Evolutionary conservation across 2,113 vertebrate genomes (phyloP).

Genomic region (Morone chrysops): DNA sequence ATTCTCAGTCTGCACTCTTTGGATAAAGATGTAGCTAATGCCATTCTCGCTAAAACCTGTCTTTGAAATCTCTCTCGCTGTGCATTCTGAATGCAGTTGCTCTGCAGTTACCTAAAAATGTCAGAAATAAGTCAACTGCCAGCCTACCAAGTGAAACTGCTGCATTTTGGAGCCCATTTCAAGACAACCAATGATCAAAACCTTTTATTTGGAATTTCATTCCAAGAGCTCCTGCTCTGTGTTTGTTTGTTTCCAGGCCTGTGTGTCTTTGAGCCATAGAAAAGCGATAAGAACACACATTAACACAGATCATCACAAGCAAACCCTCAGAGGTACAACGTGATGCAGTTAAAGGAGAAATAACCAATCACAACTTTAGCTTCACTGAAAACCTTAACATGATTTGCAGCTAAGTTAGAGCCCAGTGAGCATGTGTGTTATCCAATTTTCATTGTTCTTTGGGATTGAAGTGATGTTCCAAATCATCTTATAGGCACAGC

Average conservation of each 20-base stretch:
- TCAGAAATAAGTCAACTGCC: slow-evolving; percentile 20
- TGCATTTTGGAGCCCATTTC: slow-evolving; percentile 26
- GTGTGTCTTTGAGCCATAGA: slow-evolving; percentile 74
- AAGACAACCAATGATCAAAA: slow-evolving; percentile 51
- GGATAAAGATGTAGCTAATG: slow-evolving; percentile 25
- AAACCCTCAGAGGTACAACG: slow-evolving; percentile 81
- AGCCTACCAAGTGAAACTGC: neutral
- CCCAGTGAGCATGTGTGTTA: slow-evolving; percentile 87
- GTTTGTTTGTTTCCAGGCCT: slow-evolving; percentile 63
- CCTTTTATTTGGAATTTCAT: slow-evolving; percentile 61
- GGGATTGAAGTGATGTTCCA: slow-evolving; percentile 91
- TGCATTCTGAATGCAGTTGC: neutral
- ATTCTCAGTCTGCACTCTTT: slow-evolving; percentile 13
- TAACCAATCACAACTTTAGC: slow-evolving; percentile 85
- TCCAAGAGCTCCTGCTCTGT: slow-evolving; percentile 49
- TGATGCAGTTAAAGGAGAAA: slow-evolving; percentile 85
- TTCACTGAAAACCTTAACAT: slow-evolving; percentile 87
- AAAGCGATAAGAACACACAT: slow-evolving; percentile 77
- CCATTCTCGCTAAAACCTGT: slow-evolving; percentile 35
- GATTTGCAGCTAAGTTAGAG: slow-evolving; percentile 86
- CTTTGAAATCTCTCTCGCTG: slow-evolving; percentile 20
- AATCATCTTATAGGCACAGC: slow-evolving; percentile 92
- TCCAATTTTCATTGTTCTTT: slow-evolving; percentile 92
- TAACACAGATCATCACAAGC: slow-evolving; percentile 78
- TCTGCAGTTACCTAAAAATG: neutral